Percentiles rank a stretch among this genome's conserved stretches.
These are phyloP conservation scores for Xylocampa areola DNA, from an alignment of 2,888 invertebrate species.

Conservation along the genomic window DNA sequence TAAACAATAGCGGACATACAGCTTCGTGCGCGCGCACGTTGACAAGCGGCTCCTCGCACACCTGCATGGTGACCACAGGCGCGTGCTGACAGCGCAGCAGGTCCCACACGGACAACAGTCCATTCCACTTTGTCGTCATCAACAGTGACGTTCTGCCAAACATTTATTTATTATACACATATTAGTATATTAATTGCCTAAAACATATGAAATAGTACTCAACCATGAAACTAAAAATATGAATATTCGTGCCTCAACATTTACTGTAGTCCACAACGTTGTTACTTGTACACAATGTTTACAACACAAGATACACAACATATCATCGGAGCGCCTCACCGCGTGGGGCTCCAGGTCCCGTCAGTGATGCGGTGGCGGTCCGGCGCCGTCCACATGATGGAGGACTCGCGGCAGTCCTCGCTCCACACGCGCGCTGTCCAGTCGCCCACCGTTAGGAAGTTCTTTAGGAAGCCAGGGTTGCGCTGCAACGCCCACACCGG, in stretches of 20 bases:
- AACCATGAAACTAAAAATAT: too few relatives aligned
- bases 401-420: slow-evolving; percentile 97
- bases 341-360: slow-evolving; percentile 95
- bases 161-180: too few relatives aligned
- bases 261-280: too few relatives aligned
- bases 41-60: slow-evolving; percentile 85
- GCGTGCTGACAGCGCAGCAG: slow-evolving; percentile 94
- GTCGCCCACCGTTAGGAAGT: slow-evolving; percentile 97
- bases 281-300: too few relatives aligned
- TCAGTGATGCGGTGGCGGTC: slow-evolving; percentile 91
- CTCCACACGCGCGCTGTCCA: slow-evolving; percentile 98
- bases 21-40: slow-evolving; percentile 80
- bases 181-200: too few relatives aligned
- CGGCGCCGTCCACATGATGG: slow-evolving; percentile 95
- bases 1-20: slow-evolving; percentile 41
- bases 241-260: too few relatives aligned
- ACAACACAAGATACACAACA: neutral
- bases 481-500: slow-evolving; percentile 95
- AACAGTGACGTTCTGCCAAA: slow-evolving; percentile 93
- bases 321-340: slow-evolving; percentile 81
- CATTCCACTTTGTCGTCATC: slow-evolving; percentile 94
- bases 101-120: slow-evolving; percentile 96
- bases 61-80: slow-evolving; percentile 91
- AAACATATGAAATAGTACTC: too few relatives aligned
- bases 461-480: slow-evolving; percentile 97